Conservation (phyloP, 2,113 vertebrate genomes). For the Lucifuga dentata region DNA sequence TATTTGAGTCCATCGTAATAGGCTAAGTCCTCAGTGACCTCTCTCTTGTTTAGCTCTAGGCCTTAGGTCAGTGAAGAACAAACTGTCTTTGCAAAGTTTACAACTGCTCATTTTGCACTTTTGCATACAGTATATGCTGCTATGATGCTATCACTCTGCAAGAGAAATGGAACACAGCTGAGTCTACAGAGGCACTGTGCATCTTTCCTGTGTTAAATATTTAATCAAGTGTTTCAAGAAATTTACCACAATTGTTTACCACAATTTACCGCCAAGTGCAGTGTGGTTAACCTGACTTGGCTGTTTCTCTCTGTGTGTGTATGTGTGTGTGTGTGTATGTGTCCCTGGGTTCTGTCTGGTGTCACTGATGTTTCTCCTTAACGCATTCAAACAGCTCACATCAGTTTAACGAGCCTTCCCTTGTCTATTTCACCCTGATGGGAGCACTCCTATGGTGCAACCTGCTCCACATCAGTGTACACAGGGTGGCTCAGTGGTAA, state of each 20-base stretch:
- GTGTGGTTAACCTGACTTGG: conserved; percentile 68
- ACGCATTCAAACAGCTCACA: conserved; percentile 66
- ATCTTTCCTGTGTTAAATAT: conserved; percentile 74
- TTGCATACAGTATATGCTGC: conserved; percentile 49
- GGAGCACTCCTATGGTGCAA: conserved; percentile 38
- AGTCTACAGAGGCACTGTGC: conserved; percentile 42
- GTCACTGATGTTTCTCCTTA: conserved; percentile 68
- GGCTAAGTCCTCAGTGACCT: conserved; percentile 69
- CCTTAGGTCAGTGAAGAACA: conserved; percentile 76
- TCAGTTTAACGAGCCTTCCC: conserved; percentile 70
- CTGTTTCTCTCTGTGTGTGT: conserved; percentile 42
- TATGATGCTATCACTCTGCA: conserved; percentile 42
- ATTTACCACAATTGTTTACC: conserved; percentile 75
- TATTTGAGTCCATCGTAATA: conserved; percentile 73
- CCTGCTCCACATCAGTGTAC: conserved; percentile 32
- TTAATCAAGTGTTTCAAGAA: conserved; percentile 70
- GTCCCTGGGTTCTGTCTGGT: conserved; percentile 61
- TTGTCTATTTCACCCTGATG: conserved; percentile 39
- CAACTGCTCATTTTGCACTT: conserved; percentile 71
- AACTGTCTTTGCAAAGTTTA: conserved; percentile 78
- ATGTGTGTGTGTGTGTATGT: conserved; percentile 13
- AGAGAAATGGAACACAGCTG: conserved; percentile 53
- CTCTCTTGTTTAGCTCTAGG: conserved; percentile 75
- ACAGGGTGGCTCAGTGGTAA: conserved; percentile 22
- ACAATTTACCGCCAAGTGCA: conserved; percentile 72